Percentiles rank a stretch among this genome's conserved stretches.
Conservation (phyloP, 2,888 invertebrate genomes). For the Punctoribates punctum region DNA sequence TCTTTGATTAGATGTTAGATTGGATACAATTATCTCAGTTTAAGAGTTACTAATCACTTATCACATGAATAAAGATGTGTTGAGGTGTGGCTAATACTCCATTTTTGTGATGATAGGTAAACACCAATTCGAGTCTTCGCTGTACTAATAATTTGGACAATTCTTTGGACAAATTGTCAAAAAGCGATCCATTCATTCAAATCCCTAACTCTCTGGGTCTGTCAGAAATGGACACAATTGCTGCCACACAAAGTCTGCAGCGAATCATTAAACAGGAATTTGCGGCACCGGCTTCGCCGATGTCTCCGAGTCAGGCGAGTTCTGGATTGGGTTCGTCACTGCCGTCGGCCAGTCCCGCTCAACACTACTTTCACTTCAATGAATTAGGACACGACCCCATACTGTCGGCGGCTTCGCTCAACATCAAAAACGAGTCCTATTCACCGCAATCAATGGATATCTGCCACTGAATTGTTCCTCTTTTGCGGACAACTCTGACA, state of each 20-base stretch:
- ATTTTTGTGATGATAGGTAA: not conserved
- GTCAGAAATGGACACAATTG: constrained; percentile 26
- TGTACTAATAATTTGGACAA: not conserved
- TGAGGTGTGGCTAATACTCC: not conserved
- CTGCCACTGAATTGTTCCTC: constrained; percentile 34
- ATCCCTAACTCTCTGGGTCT: not conserved
- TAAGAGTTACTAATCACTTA: too few species aligned
- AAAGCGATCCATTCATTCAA: not conserved
- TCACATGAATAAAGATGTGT: not conserved
- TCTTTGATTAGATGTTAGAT: not conserved
- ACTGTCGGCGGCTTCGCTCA: constrained; percentile 6
- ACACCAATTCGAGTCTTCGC: not conserved
- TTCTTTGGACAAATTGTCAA: not conserved
- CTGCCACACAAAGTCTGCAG: constrained; percentile 24
- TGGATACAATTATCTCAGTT: not conserved
- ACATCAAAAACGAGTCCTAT: constrained; percentile 42
- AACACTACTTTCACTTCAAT: constrained; percentile 27
- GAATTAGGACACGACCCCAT: constrained; percentile 27
- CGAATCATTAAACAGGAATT: constrained; percentile 39
- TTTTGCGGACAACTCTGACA: not conserved
- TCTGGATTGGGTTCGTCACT: constrained; percentile 42
- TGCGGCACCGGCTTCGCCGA: constrained; percentile 1
- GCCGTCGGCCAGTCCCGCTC: constrained; percentile 32
- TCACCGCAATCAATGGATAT: constrained; percentile 44
- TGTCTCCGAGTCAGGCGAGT: constrained; percentile 42